Evolutionary conservation across 2,888 invertebrate genomes (phyloP).

Genomic region (Dinocampus coccinellae): DNA sequence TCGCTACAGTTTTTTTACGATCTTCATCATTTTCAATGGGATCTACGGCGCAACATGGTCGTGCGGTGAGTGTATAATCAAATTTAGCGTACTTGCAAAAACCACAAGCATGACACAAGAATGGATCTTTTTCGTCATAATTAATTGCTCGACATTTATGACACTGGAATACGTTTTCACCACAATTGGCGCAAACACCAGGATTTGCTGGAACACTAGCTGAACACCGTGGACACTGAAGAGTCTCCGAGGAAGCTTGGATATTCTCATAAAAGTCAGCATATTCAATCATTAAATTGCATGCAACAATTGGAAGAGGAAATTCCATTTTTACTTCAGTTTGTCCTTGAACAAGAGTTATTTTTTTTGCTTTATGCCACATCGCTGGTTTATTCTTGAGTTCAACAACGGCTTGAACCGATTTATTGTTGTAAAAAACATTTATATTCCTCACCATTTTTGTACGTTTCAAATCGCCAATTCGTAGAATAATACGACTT

Average conservation of each 20-base stretch:
- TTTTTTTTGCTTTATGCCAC: conserved; percentile 97
- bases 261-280: conserved; percentile 98
- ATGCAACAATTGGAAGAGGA: conserved; percentile 95
- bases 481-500: conserved; percentile 91
- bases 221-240: conserved; percentile 96
- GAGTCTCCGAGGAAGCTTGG: conserved; percentile 91
- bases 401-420: conserved; percentile 97
- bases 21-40: conserved; percentile 98
- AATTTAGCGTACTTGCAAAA: conserved; percentile 99
- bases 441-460: conserved; percentile 98
- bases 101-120: conserved; percentile 98
- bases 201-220: conserved; percentile 97
- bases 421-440: conserved; percentile 96
- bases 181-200: conserved; percentile 96
- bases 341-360: conserved; percentile 90
- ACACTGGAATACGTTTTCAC: conserved; percentile 99
- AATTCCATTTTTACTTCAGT: conserved; percentile 98
- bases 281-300: conserved; percentile 98
- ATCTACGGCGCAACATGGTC: conserved; percentile 96
- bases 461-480: conserved; percentile 94
- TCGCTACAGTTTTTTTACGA: conserved; percentile 92
- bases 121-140: conserved; percentile 99
- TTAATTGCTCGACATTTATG: conserved; percentile 99
- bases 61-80: conserved; percentile 92
- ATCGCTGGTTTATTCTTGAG: conserved; percentile 94